A percentile compares a stretch with the other conserved stretches of the same genome.
Evolutionary conservation across 1,140 invertebrate genomes (phyloP).

Genomic region (Scaptomyza hsui): DNA sequence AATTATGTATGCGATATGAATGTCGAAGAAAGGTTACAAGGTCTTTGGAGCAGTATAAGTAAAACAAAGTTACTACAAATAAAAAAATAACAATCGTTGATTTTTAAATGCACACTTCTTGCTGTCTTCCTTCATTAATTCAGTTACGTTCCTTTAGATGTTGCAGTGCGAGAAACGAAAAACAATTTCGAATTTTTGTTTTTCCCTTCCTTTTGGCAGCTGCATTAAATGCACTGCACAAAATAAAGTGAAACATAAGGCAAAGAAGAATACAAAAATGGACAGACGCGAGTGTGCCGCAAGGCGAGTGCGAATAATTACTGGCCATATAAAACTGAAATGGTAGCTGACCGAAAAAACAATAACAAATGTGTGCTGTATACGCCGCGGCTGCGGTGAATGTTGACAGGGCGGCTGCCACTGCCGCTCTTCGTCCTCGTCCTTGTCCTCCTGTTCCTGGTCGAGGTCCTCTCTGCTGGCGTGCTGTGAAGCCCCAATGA

Average conservation of each 20-base stretch:
- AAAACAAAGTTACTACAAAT: too few species aligned
- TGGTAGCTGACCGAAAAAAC: slow-evolving; percentile 63
- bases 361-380: slow-evolving; percentile 74
- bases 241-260: slow-evolving; percentile 19
- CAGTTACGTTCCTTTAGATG: neutral
- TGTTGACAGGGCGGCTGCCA: slow-evolving; percentile 65
- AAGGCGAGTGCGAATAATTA: slow-evolving; percentile 78
- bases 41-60: neutral
- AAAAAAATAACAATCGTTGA: neutral
- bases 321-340: slow-evolving; percentile 73
- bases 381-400: slow-evolving; percentile 68
- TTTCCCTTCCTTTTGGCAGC: neutral
- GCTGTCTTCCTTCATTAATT: neutral
- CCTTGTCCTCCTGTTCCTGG: slow-evolving; percentile 10
- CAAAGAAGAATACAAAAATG: slow-evolving; percentile 2
- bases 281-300: slow-evolving; percentile 44
- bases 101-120: neutral
- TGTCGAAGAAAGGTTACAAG: neutral
- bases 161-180: neutral
- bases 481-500: slow-evolving; percentile 78
- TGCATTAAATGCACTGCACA: slow-evolving; percentile 59
- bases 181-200: slow-evolving; percentile 1
- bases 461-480: neutral
- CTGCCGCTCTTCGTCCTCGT: slow-evolving; percentile 25
- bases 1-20: slow-evolving; percentile 1